Evolutionary conservation across 64 coral and sea anemone genomes (phyloP), one percentile per base, ranked within the genome.

Genomic region (Montipora cactus): DNA sequence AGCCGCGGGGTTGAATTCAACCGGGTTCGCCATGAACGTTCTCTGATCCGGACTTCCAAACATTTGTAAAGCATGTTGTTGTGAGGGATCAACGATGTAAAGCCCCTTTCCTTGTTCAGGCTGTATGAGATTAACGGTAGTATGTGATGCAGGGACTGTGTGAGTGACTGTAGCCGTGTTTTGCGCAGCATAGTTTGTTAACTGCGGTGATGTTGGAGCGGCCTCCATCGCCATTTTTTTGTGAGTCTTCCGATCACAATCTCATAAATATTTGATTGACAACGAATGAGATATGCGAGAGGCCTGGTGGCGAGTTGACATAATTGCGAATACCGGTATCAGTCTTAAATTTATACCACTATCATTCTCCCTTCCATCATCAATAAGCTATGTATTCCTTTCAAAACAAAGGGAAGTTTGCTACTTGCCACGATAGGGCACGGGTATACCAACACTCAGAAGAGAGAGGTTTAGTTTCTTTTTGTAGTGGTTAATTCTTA

Each of bases 201-300:
- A 73, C 89, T 99, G 98, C 75, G 98, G 98, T 46, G 98, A 96
- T 93, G 92, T 96, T 92, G 95, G 95, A 78, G 98, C 83, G 13
- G 94, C 95, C 80, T 97, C 96, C 96, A 94, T 99, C 98, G 95
- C 98, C 98, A 99, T 99, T 89, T 95, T 99, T 89, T 90, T 97
- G 78, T 47, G 14, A 86, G 64, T 86, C 94, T 84, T 92, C 89
- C 93, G 81, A 81, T 89, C 61, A 53, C 51, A 91, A 81, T 71
- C 89, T 97, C 79, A 97, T 97, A 80, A 97, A 97, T 97, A 97
- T 95, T 97, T 97, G 96, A 97, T 97, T 97, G 81, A 79, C 82
- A 92, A 66, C 50, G 58, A 70, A 20, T 80, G 51, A 88, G 15
- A 6, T 89, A 3, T 69, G 62, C 55, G 51, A 84, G 73, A 74